Base-by-base conservation (phyloP, 2,888 invertebrate species). In the Achlya flavicornis region DNA sequence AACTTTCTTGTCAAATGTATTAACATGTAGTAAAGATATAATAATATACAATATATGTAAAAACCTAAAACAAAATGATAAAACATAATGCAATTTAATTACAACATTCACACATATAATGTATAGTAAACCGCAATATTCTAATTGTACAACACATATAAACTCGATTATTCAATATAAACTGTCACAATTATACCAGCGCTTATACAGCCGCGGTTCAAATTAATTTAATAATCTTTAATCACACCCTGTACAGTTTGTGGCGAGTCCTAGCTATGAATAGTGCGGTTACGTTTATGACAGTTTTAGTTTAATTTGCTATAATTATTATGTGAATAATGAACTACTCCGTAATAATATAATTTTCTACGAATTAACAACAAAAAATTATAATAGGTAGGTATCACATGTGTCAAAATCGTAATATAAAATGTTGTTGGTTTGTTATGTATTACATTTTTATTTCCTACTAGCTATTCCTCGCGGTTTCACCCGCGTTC, bases 161-260 rank as follows among this genome's bases (percentile, higher is more conserved):
- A 16, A 19, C 38, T 4, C 7, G 38, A 10, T 58, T 38, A 58
- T 59, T 59, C 59, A 59, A 59, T 59, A 53, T 19, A n/a, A 38
- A 60, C 60, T 41, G 26, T 60, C 19, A 12, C 60, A 60, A 41
- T 41, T 60, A 7, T 41, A 60, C 19, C 14, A 26, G 43, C 26
- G 19, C 4, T 53, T 19, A 19, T 53, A 53, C 53, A 10, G 16
- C 16, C 61, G 68, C 46, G 66, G 62, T 58, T 62, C 58, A 60
- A 57, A 70, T 63, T 68, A 68, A 70, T 66, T 69, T 64, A 64
- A 72, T 68, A 66, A 65, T 48, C 58, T 66, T 60, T 64, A 63
- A 69, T 66, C 62, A 63, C 67, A 53, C 10, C 19, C 53, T 53
- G 53, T 53, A 53, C 10, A 19, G 4, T 53, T 53, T 46, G 46